These are phyloP conservation scores for Ceratosolen fusciceps DNA, from an alignment of 1,140 invertebrate species.

Conservation along the genomic window DNA sequence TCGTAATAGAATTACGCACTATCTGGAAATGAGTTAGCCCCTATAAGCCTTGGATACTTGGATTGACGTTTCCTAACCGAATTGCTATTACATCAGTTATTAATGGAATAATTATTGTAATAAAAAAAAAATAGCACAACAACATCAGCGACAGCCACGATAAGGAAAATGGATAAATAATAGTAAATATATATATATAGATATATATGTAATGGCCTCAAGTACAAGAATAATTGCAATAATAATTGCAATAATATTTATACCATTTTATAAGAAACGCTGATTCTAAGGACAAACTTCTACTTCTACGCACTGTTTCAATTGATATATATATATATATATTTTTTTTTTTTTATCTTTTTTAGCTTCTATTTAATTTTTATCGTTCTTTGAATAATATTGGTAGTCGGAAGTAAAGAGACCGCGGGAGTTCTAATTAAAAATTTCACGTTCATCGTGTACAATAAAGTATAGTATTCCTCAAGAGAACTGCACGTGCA, in stretches of 20 bases:
- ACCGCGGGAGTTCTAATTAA: conserved; percentile 36
- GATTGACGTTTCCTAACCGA: background rate
- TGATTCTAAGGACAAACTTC: too few species aligned
- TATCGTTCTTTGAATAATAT: background rate
- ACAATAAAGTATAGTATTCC: conserved; percentile 10
- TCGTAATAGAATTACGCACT: background rate
- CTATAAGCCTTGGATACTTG: background rate
- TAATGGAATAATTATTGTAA: background rate
- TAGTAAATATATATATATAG: too few species aligned
- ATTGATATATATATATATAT: too few species aligned
- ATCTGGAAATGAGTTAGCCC: background rate
- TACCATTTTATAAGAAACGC: too few species aligned
- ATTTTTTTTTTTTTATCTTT: too few species aligned
- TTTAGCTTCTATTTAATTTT: conserved; percentile 7
- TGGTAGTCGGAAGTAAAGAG: background rate
- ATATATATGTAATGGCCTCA: too few species aligned
- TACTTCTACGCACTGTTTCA: too few species aligned
- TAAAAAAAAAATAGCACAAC: background rate
- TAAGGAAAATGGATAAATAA: too few species aligned
- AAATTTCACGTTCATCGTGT: conserved; percentile 37
- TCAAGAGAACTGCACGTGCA: background rate
- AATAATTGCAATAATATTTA: too few species aligned
- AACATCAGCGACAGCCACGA: too few species aligned
- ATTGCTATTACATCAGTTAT: background rate
- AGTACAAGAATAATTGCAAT: too few species aligned